Conservation (phyloP, 2,797 vertebrate species). For the Pangasius larnaudii region DNA sequence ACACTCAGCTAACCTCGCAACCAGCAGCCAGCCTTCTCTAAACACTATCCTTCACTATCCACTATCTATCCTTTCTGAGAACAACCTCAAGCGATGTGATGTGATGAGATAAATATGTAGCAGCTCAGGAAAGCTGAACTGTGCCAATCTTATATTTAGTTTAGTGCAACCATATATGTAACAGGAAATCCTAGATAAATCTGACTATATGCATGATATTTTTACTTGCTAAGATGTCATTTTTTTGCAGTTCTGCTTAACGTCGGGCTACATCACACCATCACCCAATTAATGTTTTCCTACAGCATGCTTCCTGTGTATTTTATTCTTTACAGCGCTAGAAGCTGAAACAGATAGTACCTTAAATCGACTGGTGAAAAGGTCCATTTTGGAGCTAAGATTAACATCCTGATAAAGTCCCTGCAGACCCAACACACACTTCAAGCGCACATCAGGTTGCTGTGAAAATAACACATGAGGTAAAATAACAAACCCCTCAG, state of each 20-base stretch:
- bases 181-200: neutral
- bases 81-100: conserved; percentile 38
- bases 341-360: conserved; percentile 65
- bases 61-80: conserved; percentile 42
- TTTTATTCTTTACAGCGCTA: neutral
- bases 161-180: neutral
- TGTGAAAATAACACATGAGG: conserved; percentile 55
- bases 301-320: neutral
- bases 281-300: neutral
- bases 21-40: conserved; percentile 6
- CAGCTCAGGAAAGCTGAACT: conserved; percentile 29
- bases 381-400: conserved; percentile 83
- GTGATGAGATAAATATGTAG: conserved; percentile 25
- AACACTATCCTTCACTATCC: conserved; percentile 5
- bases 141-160: neutral
- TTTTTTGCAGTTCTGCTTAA: neutral
- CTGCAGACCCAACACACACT: conserved; percentile 85
- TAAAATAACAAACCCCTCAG: neutral
- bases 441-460: conserved; percentile 88
- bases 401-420: conserved; percentile 81
- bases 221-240: neutral
- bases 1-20: neutral
- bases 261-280: neutral
- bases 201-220: neutral
- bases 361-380: conserved; percentile 91